Percentiles rank a stretch among this genome's conserved stretches.
phyloP scores from a whole-genome alignment of 2,113 vertebrate genomes.

The Neopipo cinnamomea region DNA sequence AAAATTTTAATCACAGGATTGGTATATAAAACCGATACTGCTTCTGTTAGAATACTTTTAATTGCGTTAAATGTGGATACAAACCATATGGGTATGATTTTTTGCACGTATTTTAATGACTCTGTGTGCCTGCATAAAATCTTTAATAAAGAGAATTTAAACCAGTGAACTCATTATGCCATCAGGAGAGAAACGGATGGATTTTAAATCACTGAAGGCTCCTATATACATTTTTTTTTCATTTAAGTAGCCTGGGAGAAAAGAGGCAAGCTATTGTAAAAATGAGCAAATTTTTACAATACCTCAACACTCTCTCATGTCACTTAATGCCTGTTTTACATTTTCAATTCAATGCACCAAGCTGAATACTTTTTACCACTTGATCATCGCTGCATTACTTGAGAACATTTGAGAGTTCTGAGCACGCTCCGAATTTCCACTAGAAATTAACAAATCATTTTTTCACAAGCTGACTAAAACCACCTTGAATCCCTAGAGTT shows the following conservation, averaged over 20 bases:
- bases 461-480: background rate
- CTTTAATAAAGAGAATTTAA: slow-evolving; percentile 9
- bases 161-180: background rate
- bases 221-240: background rate
- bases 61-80: background rate
- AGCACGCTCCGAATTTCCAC: background rate
- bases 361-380: background rate
- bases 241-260: background rate
- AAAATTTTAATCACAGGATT: background rate
- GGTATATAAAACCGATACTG: background rate
- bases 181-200: background rate
- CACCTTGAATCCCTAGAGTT: background rate
- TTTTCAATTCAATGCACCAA: background rate
- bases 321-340: background rate
- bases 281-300: background rate
- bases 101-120: background rate
- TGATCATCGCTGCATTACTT: background rate
- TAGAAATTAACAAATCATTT: background rate
- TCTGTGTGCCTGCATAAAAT: background rate
- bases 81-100: slow-evolving; percentile 18
- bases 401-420: background rate
- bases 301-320: background rate
- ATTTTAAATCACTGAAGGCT: background rate
- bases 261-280: background rate
- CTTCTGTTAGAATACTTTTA: background rate